phyloP scores from a whole-genome alignment of 2,888 invertebrate species.

The Brachyopa scutellaris region DNA sequence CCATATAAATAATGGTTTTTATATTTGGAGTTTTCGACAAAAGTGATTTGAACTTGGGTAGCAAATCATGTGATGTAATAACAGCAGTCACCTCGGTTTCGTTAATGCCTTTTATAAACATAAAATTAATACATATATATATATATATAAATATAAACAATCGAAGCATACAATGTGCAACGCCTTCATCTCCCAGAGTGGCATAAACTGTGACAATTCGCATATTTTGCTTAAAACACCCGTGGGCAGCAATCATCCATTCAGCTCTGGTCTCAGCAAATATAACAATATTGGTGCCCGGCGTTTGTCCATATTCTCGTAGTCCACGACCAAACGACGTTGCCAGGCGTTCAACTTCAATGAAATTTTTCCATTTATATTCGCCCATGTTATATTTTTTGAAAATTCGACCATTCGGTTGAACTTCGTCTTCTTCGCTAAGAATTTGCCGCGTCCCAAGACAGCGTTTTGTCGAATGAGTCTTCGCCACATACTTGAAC shows the following conservation, averaged over 20 bases:
- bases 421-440: conserved; percentile 96
- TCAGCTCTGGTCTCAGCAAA: conserved; percentile 99
- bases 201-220: conserved; percentile 98
- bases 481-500: conserved; percentile 89
- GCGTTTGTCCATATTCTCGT: conserved; percentile 88
- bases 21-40: conserved; percentile 88
- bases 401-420: conserved; percentile 96
- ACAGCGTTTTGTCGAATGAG: conserved; percentile 89
- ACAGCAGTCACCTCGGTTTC: conserved; percentile 97
- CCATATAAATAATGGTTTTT: conserved; percentile 92
- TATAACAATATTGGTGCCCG: conserved; percentile 91
- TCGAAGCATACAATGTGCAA: conserved; percentile 89
- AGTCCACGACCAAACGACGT: conserved; percentile 92
- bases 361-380: conserved; percentile 94
- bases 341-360: conserved; percentile 88
- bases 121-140: neutral
- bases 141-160: too few species aligned
- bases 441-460: conserved; percentile 95
- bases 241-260: conserved; percentile 98
- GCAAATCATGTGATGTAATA: conserved; percentile 94
- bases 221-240: conserved; percentile 96
- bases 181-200: conserved; percentile 97
- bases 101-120: conserved; percentile 85
- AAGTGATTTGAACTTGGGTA: conserved; percentile 94
- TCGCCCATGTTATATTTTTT: conserved; percentile 98